Conservation (phyloP, 2,888 invertebrate genomes). For the Nomada goodeniana region DNA sequence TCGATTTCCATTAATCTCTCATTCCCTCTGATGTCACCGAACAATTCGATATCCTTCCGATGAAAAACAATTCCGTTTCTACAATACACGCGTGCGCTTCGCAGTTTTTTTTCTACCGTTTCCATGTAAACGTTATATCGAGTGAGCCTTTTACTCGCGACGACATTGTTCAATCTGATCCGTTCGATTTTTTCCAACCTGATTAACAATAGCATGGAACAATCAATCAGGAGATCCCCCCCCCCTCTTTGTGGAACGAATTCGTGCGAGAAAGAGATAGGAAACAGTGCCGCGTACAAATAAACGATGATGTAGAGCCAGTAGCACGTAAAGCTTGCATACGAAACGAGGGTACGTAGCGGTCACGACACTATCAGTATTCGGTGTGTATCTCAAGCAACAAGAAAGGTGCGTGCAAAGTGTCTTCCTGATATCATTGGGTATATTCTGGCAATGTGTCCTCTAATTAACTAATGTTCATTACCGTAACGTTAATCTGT, state of each 20-base stretch:
- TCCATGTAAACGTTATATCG: not conserved
- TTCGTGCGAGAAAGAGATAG: slow-evolving; percentile 3
- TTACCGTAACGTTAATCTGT: slow-evolving; percentile 9
- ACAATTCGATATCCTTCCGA: not conserved
- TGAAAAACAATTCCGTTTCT: not conserved
- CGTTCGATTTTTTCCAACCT: not conserved
- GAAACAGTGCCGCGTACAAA: not conserved
- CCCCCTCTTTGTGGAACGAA: not conserved
- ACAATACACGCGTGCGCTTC: not conserved
- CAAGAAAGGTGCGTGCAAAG: slow-evolving; percentile 49
- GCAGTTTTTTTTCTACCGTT: not conserved
- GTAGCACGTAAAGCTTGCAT: slow-evolving; percentile 35
- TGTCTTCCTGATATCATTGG: slow-evolving; percentile 42
- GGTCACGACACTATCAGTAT: slow-evolving; percentile 39
- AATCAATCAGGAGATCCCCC: not conserved
- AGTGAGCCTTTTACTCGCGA: not conserved
- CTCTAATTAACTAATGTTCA: slow-evolving; percentile 30
- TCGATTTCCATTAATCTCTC: too few relatives aligned
- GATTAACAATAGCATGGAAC: not conserved
- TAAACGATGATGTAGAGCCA: slow-evolving; percentile 9
- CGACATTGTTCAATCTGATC: not conserved
- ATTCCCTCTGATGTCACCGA: too few relatives aligned
- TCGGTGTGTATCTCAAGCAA: slow-evolving; percentile 29
- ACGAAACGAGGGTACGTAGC: slow-evolving; percentile 28
- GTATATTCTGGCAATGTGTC: not conserved